Conservation (phyloP, 1,140 invertebrate genomes). For the Nebria ingens region DNA sequence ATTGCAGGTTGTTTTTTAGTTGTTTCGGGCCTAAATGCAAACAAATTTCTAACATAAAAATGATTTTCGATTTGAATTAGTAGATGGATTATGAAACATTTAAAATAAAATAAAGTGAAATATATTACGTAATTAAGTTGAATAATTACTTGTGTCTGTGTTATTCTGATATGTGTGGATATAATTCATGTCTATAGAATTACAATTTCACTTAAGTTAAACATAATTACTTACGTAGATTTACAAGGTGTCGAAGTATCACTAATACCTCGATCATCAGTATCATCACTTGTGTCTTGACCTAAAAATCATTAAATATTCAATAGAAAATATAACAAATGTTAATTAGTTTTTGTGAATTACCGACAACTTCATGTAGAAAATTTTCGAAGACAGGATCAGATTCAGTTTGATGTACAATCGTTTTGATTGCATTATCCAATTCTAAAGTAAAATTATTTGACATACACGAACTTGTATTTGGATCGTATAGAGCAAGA, state of each 20-base stretch:
- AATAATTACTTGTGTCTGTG: no score
- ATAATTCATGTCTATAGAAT: no score
- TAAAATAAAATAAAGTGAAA: no score
- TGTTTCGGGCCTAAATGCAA: not conserved
- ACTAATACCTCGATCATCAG: not conserved
- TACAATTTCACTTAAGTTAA: no score
- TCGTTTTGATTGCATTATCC: conserved; percentile 5
- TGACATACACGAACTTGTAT: not conserved
- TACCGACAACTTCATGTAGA: not conserved
- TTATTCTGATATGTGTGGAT: no score
- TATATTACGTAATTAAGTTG: no score
- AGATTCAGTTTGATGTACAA: not conserved
- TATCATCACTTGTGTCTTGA: conserved; percentile 4
- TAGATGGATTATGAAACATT: no score
- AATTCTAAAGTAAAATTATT: conserved; percentile 4
- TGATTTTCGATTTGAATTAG: no score
- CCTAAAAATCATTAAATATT: not conserved
- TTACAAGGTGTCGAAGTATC: not conserved
- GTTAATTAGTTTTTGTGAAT: not conserved
- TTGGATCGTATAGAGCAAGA: not conserved
- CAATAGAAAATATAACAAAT: not conserved
- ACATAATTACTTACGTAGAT: conserved; percentile 1
- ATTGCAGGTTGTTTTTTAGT: not conserved
- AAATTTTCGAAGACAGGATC: conserved; percentile 8
- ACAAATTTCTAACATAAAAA: no score